Percentiles rank a stretch among this genome's conserved stretches.
Conservation (phyloP, 1,140 invertebrate genomes). For the Rhopalosiphum padi region DNA sequence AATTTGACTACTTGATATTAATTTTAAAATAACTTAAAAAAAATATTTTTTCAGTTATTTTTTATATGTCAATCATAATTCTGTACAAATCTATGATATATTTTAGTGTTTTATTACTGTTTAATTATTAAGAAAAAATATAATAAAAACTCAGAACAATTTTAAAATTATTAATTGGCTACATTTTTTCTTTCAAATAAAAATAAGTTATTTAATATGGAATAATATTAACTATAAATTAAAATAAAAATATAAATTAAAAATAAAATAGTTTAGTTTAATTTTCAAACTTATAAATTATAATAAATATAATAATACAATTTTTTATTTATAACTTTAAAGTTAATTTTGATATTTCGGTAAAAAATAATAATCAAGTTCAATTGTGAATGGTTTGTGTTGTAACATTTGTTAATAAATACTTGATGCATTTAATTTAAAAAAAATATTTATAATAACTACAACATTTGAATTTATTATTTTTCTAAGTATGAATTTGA, state of each 20-base stretch:
- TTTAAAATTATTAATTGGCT: not conserved
- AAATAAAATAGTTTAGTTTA: not conserved
- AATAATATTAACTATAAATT: not conserved
- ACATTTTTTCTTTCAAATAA: not conserved
- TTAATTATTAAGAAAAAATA: not conserved
- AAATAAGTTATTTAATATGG: not conserved
- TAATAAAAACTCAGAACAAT: not conserved
- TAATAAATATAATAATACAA: not conserved
- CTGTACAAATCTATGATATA: not conserved
- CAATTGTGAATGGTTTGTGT: not conserved
- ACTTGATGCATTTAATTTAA: not conserved
- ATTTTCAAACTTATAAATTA: not conserved
- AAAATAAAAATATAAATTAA: too few species aligned
- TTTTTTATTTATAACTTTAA: not conserved
- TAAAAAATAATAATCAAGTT: not conserved
- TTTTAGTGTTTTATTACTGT: not conserved
- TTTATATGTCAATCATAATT: not conserved
- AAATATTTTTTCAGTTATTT: not conserved
- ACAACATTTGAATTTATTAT: not conserved
- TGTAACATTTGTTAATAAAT: not conserved
- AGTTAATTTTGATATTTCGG: not conserved
- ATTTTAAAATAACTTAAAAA: not conserved
- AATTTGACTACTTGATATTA: too few species aligned
- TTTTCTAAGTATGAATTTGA: not conserved
- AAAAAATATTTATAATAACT: not conserved